phyloP scores from a whole-genome alignment of 2,888 invertebrate genomes.

The Dexiosoma caninum region DNA sequence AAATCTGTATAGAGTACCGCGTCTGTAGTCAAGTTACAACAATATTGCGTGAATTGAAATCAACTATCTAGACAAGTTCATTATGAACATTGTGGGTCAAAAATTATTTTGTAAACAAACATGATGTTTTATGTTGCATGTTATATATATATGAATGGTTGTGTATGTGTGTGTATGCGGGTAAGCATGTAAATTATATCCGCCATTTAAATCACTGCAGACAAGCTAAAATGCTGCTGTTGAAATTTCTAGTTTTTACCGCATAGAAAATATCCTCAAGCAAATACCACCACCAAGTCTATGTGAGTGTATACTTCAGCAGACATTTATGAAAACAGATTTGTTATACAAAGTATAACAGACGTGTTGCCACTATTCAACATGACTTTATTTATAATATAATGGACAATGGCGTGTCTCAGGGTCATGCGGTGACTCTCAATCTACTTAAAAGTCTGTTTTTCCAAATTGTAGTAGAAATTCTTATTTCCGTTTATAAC shows the following conservation, averaged over 20 bases:
- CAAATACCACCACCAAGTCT: constrained; percentile 29
- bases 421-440: background rate
- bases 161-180: background rate
- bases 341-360: constrained; percentile 11
- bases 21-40: background rate
- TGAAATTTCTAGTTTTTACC: constrained; percentile 41
- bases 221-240: constrained; percentile 42
- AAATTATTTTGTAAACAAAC: background rate
- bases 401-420: background rate
- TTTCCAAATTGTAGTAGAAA: too few species aligned
- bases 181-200: constrained; percentile 34
- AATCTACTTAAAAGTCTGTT: too few species aligned
- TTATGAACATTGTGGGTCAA: constrained; percentile 27
- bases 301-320: background rate
- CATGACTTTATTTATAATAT: background rate
- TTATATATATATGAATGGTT: too few species aligned
- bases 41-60: constrained; percentile 6
- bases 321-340: background rate
- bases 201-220: constrained; percentile 45
- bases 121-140: background rate
- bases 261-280: constrained; percentile 31
- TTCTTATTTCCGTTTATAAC: too few species aligned
- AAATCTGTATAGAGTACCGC: background rate
- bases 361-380: background rate
- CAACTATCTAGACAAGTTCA: constrained; percentile 6